Evolutionary conservation across 2,797 vertebrate species (phyloP).

Genomic region (Microchirus variegatus): DNA sequence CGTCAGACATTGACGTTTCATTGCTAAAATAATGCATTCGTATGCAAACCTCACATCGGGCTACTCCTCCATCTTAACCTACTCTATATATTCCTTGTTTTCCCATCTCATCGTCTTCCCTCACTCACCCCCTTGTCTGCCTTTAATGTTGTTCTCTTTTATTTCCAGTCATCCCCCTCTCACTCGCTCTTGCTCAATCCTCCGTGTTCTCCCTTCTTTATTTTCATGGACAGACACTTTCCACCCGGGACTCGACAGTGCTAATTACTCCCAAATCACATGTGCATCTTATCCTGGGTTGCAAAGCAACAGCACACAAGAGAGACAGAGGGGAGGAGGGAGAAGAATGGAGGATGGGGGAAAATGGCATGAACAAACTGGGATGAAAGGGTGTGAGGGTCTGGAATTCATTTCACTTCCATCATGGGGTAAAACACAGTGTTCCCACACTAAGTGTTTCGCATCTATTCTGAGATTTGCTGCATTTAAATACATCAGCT

Average conservation of each 20-base stretch:
- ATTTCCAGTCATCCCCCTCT: conserved; percentile 19
- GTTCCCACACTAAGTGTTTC: conserved; percentile 12
- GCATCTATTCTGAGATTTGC: conserved; percentile 1
- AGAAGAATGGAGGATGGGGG: conserved; percentile 35
- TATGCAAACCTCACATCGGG: not conserved
- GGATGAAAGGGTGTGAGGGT: conserved; percentile 25
- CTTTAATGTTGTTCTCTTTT: conserved; percentile 12
- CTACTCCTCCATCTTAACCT: conserved; percentile 3
- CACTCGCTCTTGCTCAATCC: conserved; percentile 19
- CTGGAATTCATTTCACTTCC: conserved; percentile 15
- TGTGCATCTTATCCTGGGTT: conserved; percentile 54
- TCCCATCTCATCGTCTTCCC: not conserved
- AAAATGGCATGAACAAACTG: conserved; percentile 19
- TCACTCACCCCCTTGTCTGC: conserved; percentile 28
- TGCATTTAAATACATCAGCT: conserved; percentile 13
- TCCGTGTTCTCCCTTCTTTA: conserved; percentile 40
- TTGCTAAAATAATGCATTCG: no score
- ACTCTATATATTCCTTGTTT: conserved; percentile 5
- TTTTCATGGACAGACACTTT: conserved; percentile 48
- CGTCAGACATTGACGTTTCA: no score
- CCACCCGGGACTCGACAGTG: conserved; percentile 61
- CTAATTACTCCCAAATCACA: conserved; percentile 80
- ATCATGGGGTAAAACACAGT: conserved; percentile 10
- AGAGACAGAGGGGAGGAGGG: no score
- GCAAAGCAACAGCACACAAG: conserved; percentile 63